Conservation (phyloP, 2,888 invertebrate species). For the Himalopsyche anomala region DNA sequence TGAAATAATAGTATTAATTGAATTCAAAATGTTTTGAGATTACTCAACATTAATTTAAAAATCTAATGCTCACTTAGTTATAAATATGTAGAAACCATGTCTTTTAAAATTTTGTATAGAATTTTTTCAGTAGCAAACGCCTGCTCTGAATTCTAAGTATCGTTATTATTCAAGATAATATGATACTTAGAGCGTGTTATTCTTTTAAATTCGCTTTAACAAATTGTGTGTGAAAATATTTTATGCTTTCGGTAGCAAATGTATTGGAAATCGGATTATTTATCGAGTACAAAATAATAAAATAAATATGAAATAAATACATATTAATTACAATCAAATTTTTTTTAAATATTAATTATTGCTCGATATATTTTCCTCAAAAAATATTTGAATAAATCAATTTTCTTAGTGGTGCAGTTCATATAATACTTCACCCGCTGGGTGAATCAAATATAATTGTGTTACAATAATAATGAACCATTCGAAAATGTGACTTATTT, state of each 20-base stretch:
- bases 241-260: neutral
- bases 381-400: too few relatives aligned
- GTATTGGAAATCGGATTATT: neutral
- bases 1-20: neutral
- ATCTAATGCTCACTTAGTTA: neutral
- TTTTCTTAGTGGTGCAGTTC: too few relatives aligned
- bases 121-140: neutral
- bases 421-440: too few relatives aligned
- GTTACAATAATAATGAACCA: too few relatives aligned
- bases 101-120: conserved; percentile 15
- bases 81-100: neutral
- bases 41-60: conserved; percentile 1
- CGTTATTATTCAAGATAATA: neutral
- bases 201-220: conserved; percentile 2
- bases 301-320: too few relatives aligned
- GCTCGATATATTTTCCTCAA: too few relatives aligned
- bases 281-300: neutral
- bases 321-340: too few relatives aligned
- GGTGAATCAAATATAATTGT: too few relatives aligned
- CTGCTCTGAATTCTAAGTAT: neutral
- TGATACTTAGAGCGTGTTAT: neutral
- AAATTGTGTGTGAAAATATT: conserved; percentile 8
- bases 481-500: too few relatives aligned
- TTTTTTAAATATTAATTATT: too few relatives aligned
- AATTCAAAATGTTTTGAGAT: conserved; percentile 5